These are phyloP conservation scores for Carassius auratus DNA, from an alignment of 2,113 vertebrate genomes.

Conservation along the genomic window DNA sequence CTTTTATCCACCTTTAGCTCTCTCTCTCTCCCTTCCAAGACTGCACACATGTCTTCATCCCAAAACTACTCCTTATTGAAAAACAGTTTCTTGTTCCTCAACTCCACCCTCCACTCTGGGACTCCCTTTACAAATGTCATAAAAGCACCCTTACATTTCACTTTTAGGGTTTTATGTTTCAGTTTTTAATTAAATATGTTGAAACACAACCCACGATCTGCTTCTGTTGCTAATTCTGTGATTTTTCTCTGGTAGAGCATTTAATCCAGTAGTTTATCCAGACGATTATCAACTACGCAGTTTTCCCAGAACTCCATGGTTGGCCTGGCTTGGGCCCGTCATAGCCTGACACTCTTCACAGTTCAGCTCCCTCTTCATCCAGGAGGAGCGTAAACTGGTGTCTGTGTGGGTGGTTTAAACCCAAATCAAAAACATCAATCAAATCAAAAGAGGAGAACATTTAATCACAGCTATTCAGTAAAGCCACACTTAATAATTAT, in stretches of 20 bases:
- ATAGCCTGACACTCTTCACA: neutral
- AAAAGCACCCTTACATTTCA: neutral
- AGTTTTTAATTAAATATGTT: neutral
- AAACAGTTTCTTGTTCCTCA: slow-evolving; percentile 54
- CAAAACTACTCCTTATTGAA: slow-evolving; percentile 17
- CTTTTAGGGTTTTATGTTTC: neutral
- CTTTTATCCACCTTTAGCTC: slow-evolving; percentile 11
- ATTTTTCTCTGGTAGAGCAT: neutral
- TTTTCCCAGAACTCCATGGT: slow-evolving; percentile 54
- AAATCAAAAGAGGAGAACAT: neutral
- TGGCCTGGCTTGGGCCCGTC: slow-evolving; percentile 28
- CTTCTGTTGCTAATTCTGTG: neutral
- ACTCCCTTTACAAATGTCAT: neutral
- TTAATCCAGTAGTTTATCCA: neutral
- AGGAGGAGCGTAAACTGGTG: neutral
- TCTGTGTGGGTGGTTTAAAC: neutral
- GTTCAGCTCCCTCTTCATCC: neutral
- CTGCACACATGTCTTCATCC: neutral
- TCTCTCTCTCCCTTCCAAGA: neutral
- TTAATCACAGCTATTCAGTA: neutral
- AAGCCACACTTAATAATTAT: no score
- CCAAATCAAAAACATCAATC: neutral
- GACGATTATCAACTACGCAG: neutral
- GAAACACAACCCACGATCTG: neutral
- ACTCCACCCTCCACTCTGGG: slow-evolving; percentile 24